Evolutionary conservation across 2,888 invertebrate species (phyloP), one percentile per base, ranked within the genome.

Genomic region (Acanthosepion lycidas): DNA sequence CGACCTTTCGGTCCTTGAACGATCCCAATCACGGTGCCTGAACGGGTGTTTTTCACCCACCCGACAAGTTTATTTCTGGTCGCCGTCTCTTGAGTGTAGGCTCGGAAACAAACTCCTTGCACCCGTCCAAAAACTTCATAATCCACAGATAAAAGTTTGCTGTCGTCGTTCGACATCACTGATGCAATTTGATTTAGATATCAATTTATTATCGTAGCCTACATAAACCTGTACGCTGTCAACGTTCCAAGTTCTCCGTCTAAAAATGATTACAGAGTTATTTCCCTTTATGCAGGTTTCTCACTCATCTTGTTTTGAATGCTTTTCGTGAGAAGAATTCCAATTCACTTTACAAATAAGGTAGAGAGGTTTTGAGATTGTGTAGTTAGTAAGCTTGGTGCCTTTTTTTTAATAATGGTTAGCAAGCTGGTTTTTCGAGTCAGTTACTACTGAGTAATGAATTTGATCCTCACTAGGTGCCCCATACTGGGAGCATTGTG

Each of bases 21-120:
- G n/a, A 53, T 93, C 23, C 93, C 93, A 4, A 53, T 93, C 12
- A 93, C 93, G 28, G 93, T 93, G 3, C 49, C 93, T 4, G 28
- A 18, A 8, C n/a, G 49, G 23, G 93, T 93, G 20, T 93, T 93
- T 20, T 53, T n/a, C 28, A 93, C 93, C 93, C 93, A 93, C 12
- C 93, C 93, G 28, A 49, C 93, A 53, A 93, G 53, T n/a, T 51
- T 15, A n/a, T 53, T 49, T 53, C 20, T 93, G 4, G 53, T 9
- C 6, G 93, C 93, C n/a, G 49, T 93, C 49, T 53, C 33, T 49
- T n/a, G 53, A 6, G 93, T 93, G 53, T 28, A 53, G n/a, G 51
- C 53, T 28, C 93, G 93, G 15, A 93, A 93, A 49, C 49, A 93
- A n/a, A 93, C 93, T n/a, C 93, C 93, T 93, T 93, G 93, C 49